These are phyloP conservation scores for Syrrhaptes paradoxus DNA, from an alignment of 2,113 vertebrate genomes.

Conservation along the genomic window DNA sequence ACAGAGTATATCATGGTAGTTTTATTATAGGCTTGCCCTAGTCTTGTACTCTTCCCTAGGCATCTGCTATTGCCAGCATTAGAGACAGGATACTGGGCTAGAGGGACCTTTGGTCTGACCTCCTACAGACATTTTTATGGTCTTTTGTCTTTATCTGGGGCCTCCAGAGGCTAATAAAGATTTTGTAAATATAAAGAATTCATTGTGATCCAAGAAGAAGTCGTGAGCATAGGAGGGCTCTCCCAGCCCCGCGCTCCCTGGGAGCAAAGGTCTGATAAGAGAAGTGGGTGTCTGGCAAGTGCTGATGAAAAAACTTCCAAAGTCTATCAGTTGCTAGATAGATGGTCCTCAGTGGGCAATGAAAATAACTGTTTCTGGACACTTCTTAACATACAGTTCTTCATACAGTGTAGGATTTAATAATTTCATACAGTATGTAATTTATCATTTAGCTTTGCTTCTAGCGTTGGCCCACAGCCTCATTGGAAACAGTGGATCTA, in stretches of 20 bases:
- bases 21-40: not conserved
- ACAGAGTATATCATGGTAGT: not conserved
- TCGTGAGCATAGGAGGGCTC: not conserved
- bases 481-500: not conserved
- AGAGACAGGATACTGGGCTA: not conserved
- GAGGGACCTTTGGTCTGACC: constrained; percentile 40
- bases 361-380: constrained; percentile 19
- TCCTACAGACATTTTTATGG: constrained; percentile 1
- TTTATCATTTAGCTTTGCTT: not conserved
- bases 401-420: not conserved
- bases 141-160: constrained; percentile 53
- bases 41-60: constrained; percentile 10
- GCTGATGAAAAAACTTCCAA: constrained; percentile 21
- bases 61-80: constrained; percentile 15
- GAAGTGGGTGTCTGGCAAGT: constrained; percentile 30
- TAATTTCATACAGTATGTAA: not conserved
- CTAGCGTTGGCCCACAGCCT: not conserved
- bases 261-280: constrained; percentile 44
- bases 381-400: not conserved
- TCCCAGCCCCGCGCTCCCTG: not conserved
- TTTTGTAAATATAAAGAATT: constrained; percentile 27
- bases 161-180: constrained; percentile 34
- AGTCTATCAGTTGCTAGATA: not conserved
- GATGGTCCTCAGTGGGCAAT: constrained; percentile 1
- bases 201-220: constrained; percentile 22